Evolutionary conservation across 2,797 vertebrate species (phyloP), one percentile per base, ranked within the genome.

Genomic region (Remorina albescens): DNA sequence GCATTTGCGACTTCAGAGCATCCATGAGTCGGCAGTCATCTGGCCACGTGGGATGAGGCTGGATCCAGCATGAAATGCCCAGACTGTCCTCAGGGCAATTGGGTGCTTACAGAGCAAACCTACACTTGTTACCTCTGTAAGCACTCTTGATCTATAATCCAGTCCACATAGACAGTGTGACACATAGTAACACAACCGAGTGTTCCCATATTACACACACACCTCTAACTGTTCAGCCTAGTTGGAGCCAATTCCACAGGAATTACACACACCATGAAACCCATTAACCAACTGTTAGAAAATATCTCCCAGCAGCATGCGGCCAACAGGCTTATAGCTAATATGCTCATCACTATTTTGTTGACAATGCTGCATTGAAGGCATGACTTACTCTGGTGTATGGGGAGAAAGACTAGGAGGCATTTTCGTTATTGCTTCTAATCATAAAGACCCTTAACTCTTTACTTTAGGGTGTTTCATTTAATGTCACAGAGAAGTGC

Each of bases 181-280:
- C 80, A 75, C 49, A 55, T 44, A 72, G 60, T 6, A 9, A 70
- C 54, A 34, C 66, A 59, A 74, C 63, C 23, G 26, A 71, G 77
- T 42, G 54, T 70, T 85, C 39, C 42, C 6, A 16, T 30, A 49
- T 0, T 36, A 0, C 34, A 18, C 39, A 0, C 71, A 76, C 59
- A 30, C 50, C 55, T 53, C 58, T 23, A 47, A 71, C 80, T 65
- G 81, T 73, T 82, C 71, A 75, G 81, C 82, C 73, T 83, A 71
- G 85, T 76, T 62, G 78, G 83, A 87, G 84, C 60, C 75, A 89
- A 82, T 83, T 86, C 76, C 78, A 91, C 88, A 86, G 88, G 89
- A 92, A 88, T 86, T 84, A 89, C 80, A 74, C 88, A 86, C 91
- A 82, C 78, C 81, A 87, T 89, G 90, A 91, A 88, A 74, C 77